Base-by-base conservation (phyloP, 2,797 vertebrate genomes). In the Gadopsis marmoratus region DNA sequence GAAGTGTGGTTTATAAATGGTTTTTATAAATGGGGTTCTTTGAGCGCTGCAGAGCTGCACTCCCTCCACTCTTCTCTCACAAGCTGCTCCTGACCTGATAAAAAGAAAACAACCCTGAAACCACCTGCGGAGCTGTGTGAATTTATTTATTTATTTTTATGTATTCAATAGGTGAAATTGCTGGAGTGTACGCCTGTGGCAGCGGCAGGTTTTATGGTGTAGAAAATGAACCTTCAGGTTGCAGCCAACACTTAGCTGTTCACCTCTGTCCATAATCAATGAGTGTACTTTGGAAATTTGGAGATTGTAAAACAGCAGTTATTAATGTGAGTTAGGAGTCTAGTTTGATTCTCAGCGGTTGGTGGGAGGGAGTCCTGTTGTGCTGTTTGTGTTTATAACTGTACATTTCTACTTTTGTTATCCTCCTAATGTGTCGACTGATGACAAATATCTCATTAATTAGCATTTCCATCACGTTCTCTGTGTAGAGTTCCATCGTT, bases 31-130 rank as follows among this genome's bases (percentile, higher is more conserved):
- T 74, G 59, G 61, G 45, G 8, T 76, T 79, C 63, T 85, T 69
- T 75, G 74, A 84, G 81, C 9, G 1, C 73, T 33, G 67, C 66
- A 56, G 78, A 71, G 56, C 66, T 17, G 48, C 71, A 1, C 80
- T 71, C 58, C 55, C 60, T 31, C 72, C 1, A 4, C 55, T 82
- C 55, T 13, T 62, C 62, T 19, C 71, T 76, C 13, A 13, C 82
- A 80, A 75, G 84, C 86, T 90, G 89, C 78, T 87, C 51, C 81
- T 60, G 74, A 80, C 81, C 85, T 90, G 89, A 88, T 90, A 86
- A 86, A 74, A 71, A 88, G 88, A 86, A 86, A 74, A 71, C 4
- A 8, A 8, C 58, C 50, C 75, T 59, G 56, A 71, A 85, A 71
- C 85, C 74, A 88, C 82, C 85, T 78, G 71, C 75, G 77, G 85